Evolutionary conservation across 2,888 invertebrate genomes (phyloP).

Genomic region (Hypsopygia costalis): DNA sequence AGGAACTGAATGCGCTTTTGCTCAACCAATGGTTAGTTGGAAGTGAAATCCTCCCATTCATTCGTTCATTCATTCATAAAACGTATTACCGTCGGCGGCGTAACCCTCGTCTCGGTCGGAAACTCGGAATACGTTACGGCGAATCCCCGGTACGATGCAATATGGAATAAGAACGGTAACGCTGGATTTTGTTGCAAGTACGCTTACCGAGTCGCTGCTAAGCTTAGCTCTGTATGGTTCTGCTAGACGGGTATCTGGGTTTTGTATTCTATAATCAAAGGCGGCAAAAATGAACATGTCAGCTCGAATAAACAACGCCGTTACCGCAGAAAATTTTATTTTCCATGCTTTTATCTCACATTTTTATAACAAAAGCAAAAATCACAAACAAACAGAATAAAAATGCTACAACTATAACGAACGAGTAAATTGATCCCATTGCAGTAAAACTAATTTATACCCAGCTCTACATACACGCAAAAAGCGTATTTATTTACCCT

Average conservation of each 20-base stretch:
- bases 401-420: not conserved
- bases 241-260: slow-evolving; percentile 40
- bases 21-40: slow-evolving; percentile 59
- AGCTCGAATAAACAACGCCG: too few species aligned
- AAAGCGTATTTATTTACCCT: slow-evolving; percentile 18
- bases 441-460: slow-evolving; percentile 1
- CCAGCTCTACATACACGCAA: slow-evolving; percentile 16
- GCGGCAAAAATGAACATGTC: slow-evolving; percentile 36
- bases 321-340: too few species aligned
- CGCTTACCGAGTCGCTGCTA: slow-evolving; percentile 48
- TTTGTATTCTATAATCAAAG: slow-evolving; percentile 58
- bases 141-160: slow-evolving; percentile 51
- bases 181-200: slow-evolving; percentile 62
- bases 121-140: slow-evolving; percentile 58
- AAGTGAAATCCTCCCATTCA: slow-evolving; percentile 68
- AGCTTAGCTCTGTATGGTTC: slow-evolving; percentile 49
- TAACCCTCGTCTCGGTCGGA: slow-evolving; percentile 33
- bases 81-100: slow-evolving; percentile 59
- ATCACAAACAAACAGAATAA: not conserved
- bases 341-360: too few species aligned
- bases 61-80: slow-evolving; percentile 70
- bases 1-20: slow-evolving; percentile 41
- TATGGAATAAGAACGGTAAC: slow-evolving; percentile 58
- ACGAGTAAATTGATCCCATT: not conserved
- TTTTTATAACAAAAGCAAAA: too few species aligned